Evolutionary conservation across 2,888 invertebrate genomes (phyloP), one percentile per base, ranked within the genome.

Genomic region (Boloria euphrosyne): DNA sequence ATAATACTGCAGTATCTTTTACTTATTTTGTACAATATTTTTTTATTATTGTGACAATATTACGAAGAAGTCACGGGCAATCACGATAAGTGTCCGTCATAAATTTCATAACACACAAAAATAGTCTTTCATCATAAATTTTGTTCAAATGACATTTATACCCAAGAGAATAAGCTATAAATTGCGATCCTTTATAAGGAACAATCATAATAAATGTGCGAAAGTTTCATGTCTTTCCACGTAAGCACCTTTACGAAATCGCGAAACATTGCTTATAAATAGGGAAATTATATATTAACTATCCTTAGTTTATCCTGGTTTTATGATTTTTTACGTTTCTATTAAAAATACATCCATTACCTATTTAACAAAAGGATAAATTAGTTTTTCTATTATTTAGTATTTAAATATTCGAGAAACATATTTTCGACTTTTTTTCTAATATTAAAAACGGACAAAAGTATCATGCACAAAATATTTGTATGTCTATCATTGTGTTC

Each of bases 221-320:
- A 58, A 65, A 65, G 57, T 62, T 58, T 62, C 58, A 66, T 61
- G 63, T 67, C 63, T 46, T 55, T 57, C 50, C 55, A 67, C 62
- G 62, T 67, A 67, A 59, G 54, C 54, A 59, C 51, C 38, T 69
- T 57, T 27, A 66, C 60, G 57, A 61, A 72, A 70, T 72, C 71
- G 71, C 72, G 67, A 70, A 72, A 73, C 71, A 72, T 73, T 62
- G 66, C 60, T 67, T 65, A 60, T 68, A 63, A 63, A 63, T 51
- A 47, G 55, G 43, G 53, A 14, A 46, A 49, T 47, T 31, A 13
- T 43, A 5, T 14, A 27, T 51, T 50, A 50, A 17, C 17, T 17
- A 43, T 22, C 4, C 50, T n/a, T 44, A 31, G n/a, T 50, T 63
- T 55, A n/a, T 43, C 22, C 22, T 61, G 43, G 22, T 63, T 31